These are phyloP conservation scores for Carollia perspicillata DNA, from an alignment of 2,113 vertebrate genomes.

Conservation along the genomic window DNA sequence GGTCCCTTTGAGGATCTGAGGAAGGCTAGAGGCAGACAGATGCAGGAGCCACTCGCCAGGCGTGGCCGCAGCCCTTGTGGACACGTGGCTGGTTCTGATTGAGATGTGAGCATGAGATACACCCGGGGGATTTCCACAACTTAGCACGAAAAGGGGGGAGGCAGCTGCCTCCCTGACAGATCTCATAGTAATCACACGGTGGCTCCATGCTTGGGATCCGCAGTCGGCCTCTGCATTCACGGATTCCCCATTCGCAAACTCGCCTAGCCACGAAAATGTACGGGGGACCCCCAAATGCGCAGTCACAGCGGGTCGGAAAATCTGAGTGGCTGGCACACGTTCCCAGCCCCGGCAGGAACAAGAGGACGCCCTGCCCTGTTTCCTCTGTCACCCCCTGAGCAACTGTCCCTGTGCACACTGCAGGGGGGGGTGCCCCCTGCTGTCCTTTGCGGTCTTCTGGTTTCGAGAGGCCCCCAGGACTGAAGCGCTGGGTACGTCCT, in stretches of 20 bases:
- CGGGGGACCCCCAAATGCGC: fast-evolving
- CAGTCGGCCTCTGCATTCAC: fast-evolving
- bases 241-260: background rate
- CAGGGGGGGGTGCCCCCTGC: fast-evolving
- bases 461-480: background rate
- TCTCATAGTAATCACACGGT: background rate
- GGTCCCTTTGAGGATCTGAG: background rate
- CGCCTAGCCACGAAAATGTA: fast-evolving
- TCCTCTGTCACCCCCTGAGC: background rate
- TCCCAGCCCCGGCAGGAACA: background rate
- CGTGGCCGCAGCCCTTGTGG: too few species aligned
- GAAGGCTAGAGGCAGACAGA: background rate
- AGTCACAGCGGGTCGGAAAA: fast-evolving
- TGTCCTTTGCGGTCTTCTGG: background rate
- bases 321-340: too few species aligned
- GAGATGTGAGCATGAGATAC: background rate
- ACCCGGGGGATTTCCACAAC: background rate
- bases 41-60: background rate
- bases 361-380: background rate
- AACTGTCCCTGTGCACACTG: background rate
- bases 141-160: background rate
- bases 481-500: too few species aligned
- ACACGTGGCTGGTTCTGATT: background rate
- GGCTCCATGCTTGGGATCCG: background rate
- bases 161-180: background rate